These are phyloP conservation scores for Tetragnatha versicolor DNA, from an alignment of 1,140 invertebrate species.

Conservation along the genomic window DNA sequence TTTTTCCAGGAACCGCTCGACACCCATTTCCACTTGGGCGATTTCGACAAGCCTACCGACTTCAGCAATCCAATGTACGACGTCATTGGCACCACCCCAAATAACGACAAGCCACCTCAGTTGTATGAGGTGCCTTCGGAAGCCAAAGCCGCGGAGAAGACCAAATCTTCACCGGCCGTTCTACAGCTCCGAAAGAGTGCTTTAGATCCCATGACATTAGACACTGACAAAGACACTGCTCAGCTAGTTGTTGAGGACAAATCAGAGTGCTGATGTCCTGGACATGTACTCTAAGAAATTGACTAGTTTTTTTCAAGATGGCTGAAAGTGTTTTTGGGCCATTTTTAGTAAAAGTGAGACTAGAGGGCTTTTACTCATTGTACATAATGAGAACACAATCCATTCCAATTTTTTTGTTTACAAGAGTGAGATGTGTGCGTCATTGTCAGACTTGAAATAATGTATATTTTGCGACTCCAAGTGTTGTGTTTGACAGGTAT, in stretches of 20 bases:
- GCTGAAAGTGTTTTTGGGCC: no score
- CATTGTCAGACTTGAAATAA: no score
- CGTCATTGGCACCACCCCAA: conserved; percentile 57
- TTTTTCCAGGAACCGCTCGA: conserved; percentile 71
- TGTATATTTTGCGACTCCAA: conserved; percentile 10
- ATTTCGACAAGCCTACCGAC: conserved; percentile 81
- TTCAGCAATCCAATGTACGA: conserved; percentile 95
- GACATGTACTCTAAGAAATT: no score
- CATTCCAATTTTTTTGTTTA: no score
- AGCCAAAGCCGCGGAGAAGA: conserved; percentile 72
- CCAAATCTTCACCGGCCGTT: conserved; percentile 75
- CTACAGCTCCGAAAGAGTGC: conserved; percentile 77
- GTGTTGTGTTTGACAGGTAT: neutral
- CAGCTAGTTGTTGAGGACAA: conserved; percentile 85
- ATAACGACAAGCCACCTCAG: conserved; percentile 35
- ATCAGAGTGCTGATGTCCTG: conserved; percentile 65
- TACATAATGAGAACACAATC: no score
- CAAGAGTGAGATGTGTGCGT: no score
- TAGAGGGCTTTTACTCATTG: no score
- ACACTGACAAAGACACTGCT: conserved; percentile 91
- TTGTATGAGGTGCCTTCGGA: conserved; percentile 74
- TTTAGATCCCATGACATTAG: conserved; percentile 79
- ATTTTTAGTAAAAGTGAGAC: no score
- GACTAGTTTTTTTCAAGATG: no score
- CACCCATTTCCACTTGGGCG: conserved; percentile 78